A percentile compares a stretch with the other conserved stretches of the same genome.
Conservation (phyloP, 2,797 vertebrate genomes). For the Propithecus deckenii region DNA sequence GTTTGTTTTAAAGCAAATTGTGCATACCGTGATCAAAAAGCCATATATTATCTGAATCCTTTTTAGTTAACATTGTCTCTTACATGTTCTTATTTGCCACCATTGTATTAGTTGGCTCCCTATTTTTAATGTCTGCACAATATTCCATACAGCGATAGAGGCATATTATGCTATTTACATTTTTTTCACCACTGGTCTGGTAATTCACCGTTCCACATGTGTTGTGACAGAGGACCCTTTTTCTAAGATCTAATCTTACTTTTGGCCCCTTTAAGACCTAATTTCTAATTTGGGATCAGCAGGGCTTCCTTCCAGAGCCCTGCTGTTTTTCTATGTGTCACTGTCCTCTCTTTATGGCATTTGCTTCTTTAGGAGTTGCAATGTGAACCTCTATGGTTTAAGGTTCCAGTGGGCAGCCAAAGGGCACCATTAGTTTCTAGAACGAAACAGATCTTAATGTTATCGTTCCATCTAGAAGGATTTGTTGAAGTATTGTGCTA, state of each 20-base stretch:
- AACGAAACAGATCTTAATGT: background rate
- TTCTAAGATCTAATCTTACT: background rate
- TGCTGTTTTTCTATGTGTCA: background rate
- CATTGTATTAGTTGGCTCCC: background rate
- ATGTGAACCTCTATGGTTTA: background rate
- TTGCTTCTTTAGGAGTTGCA: background rate
- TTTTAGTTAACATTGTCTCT: background rate
- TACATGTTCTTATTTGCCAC: background rate
- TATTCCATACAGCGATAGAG: background rate
- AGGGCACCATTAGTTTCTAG: background rate
- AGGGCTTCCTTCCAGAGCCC: background rate
- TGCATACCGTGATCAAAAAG: background rate
- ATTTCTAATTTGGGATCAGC: constrained; percentile 55
- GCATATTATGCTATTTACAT: background rate
- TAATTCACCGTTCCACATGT: background rate
- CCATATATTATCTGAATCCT: background rate
- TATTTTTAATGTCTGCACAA: background rate
- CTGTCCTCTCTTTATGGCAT: background rate
- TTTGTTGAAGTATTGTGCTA: background rate
- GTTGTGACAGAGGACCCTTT: background rate
- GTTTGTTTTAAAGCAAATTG: constrained; percentile 26
- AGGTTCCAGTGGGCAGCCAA: background rate
- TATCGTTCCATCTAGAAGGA: background rate
- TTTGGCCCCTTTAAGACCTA: background rate
- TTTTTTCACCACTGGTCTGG: background rate